phyloP scores from a whole-genome alignment of 2,888 invertebrate species.

The Lumbricus terrestris region DNA sequence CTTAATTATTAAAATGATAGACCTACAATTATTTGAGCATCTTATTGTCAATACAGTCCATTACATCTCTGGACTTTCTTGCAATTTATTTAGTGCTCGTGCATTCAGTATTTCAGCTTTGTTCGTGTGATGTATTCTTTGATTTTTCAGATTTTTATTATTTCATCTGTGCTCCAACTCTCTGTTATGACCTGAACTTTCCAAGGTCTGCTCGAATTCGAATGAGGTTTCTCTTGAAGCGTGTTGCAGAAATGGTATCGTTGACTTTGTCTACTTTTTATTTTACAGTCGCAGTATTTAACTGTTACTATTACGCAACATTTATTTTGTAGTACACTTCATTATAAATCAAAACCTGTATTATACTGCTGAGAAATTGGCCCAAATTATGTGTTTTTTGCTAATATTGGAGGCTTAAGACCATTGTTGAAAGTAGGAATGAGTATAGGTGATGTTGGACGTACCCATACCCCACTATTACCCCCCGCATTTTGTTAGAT shows the following conservation, averaged over 20 bases:
- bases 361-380: too few species aligned
- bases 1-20: too few species aligned
- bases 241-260: conserved; percentile 77
- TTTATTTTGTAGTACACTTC: background rate
- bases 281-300: background rate
- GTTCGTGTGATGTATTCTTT: background rate
- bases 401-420: too few species aligned
- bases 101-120: background rate
- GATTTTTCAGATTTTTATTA: conserved; percentile 75
- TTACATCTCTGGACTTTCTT: too few species aligned
- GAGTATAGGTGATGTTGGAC: too few species aligned
- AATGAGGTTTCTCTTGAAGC: conserved; percentile 79
- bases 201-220: conserved; percentile 82
- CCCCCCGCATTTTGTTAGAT: too few species aligned
- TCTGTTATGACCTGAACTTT: conserved; percentile 97
- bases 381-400: too few species aligned
- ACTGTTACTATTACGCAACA: background rate
- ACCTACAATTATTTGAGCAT: too few species aligned
- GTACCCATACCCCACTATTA: too few species aligned
- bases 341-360: background rate
- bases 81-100: too few species aligned
- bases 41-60: too few species aligned
- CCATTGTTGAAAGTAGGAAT: too few species aligned
- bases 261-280: background rate
- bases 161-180: conserved; percentile 88